Evolutionary conservation across 2,113 vertebrate species (phyloP), one percentile per base, ranked within the genome.

Genomic region (Lasiurus cinereus): DNA sequence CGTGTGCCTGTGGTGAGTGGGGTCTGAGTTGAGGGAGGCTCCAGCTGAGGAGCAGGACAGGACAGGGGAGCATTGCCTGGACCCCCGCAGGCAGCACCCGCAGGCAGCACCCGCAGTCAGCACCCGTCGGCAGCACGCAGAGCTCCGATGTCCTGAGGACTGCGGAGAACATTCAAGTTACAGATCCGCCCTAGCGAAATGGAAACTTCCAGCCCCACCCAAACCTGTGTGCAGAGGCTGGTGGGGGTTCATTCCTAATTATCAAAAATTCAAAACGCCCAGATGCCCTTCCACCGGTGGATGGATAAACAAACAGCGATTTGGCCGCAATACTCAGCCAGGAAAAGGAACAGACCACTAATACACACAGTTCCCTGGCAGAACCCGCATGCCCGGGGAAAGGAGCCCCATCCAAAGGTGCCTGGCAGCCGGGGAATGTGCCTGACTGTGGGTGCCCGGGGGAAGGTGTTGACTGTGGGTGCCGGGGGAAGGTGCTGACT

Each of bases 281-380:
- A 15, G 33, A 39, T 72, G 66, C 8, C 80, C 14, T 24, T 31
- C 13, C 16, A 0, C 14, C n/a, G 16, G 59, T 19, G 22, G 76
- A 1, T 2, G 6, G 52, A 39, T 5, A 39, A 39, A 83, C 29
- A 48, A 16, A 43, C 52, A 64, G 21, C 59, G 31, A n/a, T 24
- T 24, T 6, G 15, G 22, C n/a, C 6, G 1, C 4, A 43, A 36
- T 33, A 46, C 39, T 56, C 56, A 33, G 80, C 64, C 46, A 87
- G 76, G 1, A 67, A 24, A n/a, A 19, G n/a, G 43, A 78, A 22
- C 8, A 10, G 1, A n/a, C 5, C 43, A 4, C 11, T 14, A 10
- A 18, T 18, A 9, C 0, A 8, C 1, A 5, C 2, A 15, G 2
- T 10, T 4, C 11, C 31, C n/a, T 8, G 72, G 33, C 31, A 3